A percentile compares a stretch with the other conserved stretches of the same genome.
These are phyloP conservation scores for Austrofundulus limnaeus DNA, from an alignment of 2,113 vertebrate genomes.

Conservation along the genomic window DNA sequence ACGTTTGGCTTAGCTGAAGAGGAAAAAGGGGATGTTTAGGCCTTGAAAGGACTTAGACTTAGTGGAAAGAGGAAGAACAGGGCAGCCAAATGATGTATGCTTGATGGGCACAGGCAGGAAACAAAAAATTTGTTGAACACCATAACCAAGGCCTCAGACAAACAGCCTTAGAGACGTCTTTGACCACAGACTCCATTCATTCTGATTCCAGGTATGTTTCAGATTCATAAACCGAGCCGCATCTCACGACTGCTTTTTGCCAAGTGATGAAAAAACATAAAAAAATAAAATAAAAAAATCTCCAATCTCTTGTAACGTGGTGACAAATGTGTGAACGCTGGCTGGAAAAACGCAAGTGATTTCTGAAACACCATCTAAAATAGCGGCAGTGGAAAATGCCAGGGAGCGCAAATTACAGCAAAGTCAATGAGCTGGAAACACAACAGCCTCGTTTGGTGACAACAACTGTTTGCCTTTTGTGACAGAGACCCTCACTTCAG, in stretches of 20 bases:
- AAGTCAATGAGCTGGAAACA: conserved; percentile 61
- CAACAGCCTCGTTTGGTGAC: conserved; percentile 60
- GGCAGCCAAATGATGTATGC: conserved; percentile 3
- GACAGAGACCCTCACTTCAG: conserved; percentile 48
- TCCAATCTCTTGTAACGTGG: conserved; percentile 45
- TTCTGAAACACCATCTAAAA: conserved; percentile 63
- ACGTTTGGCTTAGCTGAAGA: conserved; percentile 25
- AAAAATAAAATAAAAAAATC: too few species aligned
- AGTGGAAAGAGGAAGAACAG: conserved; percentile 27
- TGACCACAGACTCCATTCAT: conserved; percentile 36
- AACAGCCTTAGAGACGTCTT: conserved; percentile 43
- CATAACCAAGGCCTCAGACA: conserved; percentile 12
- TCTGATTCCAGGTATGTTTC: conserved; percentile 51
- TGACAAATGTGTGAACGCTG: conserved; percentile 64
- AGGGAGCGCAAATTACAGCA: conserved; percentile 60
- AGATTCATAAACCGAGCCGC: conserved; percentile 13
- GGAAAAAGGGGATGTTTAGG: conserved; percentile 19
- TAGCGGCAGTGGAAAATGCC: conserved; percentile 16
- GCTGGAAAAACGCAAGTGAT: conserved; percentile 48
- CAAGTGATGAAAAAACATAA: conserved; percentile 59
- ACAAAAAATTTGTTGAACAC: conserved; percentile 33
- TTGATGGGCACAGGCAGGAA: conserved; percentile 20
- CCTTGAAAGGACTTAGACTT: conserved; percentile 51
- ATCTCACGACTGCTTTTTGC: conserved; percentile 60
- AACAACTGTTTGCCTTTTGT: conserved; percentile 48